phyloP scores from a whole-genome alignment of 2,888 invertebrate species.

The Eupithecia pulchellata region DNA sequence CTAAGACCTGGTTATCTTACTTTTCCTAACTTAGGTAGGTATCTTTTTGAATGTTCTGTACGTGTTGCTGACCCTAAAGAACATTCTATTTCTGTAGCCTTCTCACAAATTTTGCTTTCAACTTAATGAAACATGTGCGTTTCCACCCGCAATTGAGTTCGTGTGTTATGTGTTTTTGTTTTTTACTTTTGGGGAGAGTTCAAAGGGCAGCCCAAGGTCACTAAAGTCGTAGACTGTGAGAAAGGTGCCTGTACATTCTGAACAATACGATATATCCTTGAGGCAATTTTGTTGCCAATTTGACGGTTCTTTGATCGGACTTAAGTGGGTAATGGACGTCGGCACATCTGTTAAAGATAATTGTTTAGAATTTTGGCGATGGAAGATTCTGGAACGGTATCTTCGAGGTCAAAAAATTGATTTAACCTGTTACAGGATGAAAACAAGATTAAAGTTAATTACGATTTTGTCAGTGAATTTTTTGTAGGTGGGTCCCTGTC shows the following conservation, averaged over 20 bases:
- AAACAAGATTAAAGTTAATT: constrained; percentile 4
- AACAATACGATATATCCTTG: constrained; percentile 25
- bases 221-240: constrained; percentile 37
- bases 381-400: not conserved
- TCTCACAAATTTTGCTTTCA: constrained; percentile 50
- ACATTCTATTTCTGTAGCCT: not conserved
- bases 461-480: not conserved
- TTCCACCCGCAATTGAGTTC: constrained; percentile 37
- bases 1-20: not conserved
- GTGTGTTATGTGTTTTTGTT: constrained; percentile 40
- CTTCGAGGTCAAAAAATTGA: not conserved
- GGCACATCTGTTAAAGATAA: not conserved
- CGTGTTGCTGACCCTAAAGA: not conserved
- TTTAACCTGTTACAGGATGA: not conserved
- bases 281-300: constrained; percentile 33
- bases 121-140: constrained; percentile 58
- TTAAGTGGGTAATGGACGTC: constrained; percentile 14
- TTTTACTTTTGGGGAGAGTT: constrained; percentile 33
- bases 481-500: constrained; percentile 24
- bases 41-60: not conserved
- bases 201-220: constrained; percentile 38
- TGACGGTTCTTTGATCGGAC: constrained; percentile 26
- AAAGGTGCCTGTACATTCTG: constrained; percentile 25
- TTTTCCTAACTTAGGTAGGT: not conserved
- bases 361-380: constrained; percentile 33